phyloP scores from a whole-genome alignment of 2,113 vertebrate genomes.

The Lontra canadensis region DNA sequence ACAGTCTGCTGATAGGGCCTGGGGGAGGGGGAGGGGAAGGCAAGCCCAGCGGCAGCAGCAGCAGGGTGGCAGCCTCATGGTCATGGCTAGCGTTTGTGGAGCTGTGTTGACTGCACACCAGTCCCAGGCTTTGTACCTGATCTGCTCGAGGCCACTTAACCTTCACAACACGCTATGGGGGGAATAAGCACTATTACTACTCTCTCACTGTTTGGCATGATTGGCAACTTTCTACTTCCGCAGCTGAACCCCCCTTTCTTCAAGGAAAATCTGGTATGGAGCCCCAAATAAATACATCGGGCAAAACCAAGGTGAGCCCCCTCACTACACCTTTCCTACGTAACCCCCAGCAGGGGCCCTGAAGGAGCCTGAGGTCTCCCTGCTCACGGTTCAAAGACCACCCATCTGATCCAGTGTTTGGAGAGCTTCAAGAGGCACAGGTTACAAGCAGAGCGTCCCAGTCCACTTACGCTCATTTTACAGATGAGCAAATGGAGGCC shows the following conservation, averaged over 20 bases:
- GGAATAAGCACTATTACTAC: background rate
- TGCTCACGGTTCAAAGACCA: background rate
- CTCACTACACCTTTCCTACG: background rate
- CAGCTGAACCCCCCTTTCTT: background rate
- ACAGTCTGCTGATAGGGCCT: rapidly evolving
- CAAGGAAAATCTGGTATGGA: background rate
- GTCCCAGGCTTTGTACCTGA: background rate
- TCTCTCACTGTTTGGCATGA: background rate
- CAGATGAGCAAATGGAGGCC: background rate
- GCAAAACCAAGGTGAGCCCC: background rate
- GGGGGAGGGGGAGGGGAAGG: too few species aligned
- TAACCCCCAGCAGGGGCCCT: background rate
- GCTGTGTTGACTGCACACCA: rapidly evolving
- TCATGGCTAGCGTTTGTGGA: rapidly evolving
- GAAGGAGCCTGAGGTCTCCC: background rate
- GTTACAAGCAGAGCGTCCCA: background rate
- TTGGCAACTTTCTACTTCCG: background rate
- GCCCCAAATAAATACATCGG: background rate
- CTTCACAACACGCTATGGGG: background rate
- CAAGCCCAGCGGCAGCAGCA: too few species aligned
- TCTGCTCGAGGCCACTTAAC: background rate
- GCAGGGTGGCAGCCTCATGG: background rate
- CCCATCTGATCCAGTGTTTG: background rate
- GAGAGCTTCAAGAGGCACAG: background rate
- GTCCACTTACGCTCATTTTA: background rate